Conservation (phyloP, 2,113 vertebrate genomes). For the Lanius collurio region DNA sequence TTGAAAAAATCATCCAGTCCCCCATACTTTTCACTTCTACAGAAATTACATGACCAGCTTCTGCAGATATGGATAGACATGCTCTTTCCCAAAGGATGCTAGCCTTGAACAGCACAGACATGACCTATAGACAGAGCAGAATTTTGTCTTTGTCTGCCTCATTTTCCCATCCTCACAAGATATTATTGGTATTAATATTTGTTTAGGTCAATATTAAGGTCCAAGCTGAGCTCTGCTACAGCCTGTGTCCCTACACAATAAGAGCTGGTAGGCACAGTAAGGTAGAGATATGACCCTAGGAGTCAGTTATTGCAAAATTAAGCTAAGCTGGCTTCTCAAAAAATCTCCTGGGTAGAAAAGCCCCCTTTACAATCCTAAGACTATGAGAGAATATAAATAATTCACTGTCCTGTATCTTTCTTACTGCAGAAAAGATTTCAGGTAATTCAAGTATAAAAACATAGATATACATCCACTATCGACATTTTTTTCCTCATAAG, state of each 20-base stretch:
- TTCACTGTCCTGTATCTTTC: neutral
- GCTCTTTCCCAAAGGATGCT: neutral
- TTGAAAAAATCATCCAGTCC: neutral
- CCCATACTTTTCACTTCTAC: fast-evolving
- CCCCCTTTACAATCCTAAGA: neutral
- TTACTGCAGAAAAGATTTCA: neutral
- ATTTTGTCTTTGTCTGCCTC: neutral
- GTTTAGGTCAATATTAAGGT: neutral
- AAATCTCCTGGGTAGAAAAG: neutral
- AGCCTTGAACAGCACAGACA: neutral
- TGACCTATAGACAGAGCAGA: neutral
- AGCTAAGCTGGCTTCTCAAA: neutral
- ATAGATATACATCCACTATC: neutral
- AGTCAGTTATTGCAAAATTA: neutral
- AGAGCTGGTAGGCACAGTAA: neutral
- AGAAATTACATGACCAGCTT: neutral
- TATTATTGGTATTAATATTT: neutral
- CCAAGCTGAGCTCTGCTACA: neutral
- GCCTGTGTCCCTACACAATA: neutral
- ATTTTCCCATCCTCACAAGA: neutral
- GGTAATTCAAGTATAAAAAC: neutral
- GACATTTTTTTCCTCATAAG: neutral
- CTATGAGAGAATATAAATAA: neutral
- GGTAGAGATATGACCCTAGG: neutral
- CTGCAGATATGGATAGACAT: neutral